A percentile compares a stretch with the other conserved stretches of the same genome.
phyloP scores from a whole-genome alignment of 2,888 invertebrate genomes.

The Notocelia uddmanniana region DNA sequence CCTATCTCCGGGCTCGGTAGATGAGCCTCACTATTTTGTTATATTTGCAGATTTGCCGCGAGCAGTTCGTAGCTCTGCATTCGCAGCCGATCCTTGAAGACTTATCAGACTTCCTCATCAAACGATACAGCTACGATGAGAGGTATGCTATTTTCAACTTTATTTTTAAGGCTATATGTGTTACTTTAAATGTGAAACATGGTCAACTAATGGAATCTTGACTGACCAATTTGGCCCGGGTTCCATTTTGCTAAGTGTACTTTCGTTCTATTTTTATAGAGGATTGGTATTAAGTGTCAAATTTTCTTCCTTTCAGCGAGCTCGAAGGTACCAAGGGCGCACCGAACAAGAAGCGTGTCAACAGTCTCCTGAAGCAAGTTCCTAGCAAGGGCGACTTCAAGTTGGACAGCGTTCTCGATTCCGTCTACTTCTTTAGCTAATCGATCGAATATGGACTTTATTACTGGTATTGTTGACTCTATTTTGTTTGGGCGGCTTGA shows the following conservation, averaged over 20 bases:
- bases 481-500: conserved; percentile 26
- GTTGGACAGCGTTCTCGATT: conserved; percentile 90
- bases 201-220: no score
- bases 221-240: not conserved
- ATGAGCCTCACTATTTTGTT: no score
- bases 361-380: conserved; percentile 86
- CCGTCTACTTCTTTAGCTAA: conserved; percentile 95
- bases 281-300: not conserved
- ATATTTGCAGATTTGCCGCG: conserved; percentile 92
- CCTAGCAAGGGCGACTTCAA: conserved; percentile 93
- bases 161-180: not conserved
- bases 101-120: conserved; percentile 90
- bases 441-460: conserved; percentile 28
- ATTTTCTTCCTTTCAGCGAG: conserved; percentile 63
- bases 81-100: conserved; percentile 96
- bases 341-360: conserved; percentile 87
- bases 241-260: not conserved
- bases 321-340: conserved; percentile 81
- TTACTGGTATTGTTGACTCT: conserved; percentile 37
- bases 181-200: no score
- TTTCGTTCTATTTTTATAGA: not conserved
- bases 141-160: conserved; percentile 70
- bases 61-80: conserved; percentile 98
- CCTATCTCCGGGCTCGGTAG: no score
- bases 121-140: conserved; percentile 88